A percentile compares a stretch with the other conserved stretches of the same genome.
These are phyloP conservation scores for Drosophila mauritiana DNA, from an alignment of 1,140 invertebrate species.

Conservation along the genomic window DNA sequence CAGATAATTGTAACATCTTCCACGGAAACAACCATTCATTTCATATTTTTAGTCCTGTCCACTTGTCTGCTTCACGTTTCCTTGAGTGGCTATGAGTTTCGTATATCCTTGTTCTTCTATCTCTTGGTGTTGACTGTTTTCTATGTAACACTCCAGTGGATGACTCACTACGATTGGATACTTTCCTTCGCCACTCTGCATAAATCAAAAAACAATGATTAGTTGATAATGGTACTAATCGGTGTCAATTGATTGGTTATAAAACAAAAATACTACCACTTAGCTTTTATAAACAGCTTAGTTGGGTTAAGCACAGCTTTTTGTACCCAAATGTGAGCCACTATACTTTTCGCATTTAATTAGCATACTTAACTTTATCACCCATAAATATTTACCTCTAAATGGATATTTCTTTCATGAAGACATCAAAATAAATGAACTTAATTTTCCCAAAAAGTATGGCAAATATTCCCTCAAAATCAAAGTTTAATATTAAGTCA, in stretches of 20 bases:
- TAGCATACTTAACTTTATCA: background rate
- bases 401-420: background rate
- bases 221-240: too few species aligned
- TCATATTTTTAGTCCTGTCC: constrained; percentile 15
- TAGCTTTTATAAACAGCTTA: too few species aligned
- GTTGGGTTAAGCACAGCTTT: too few species aligned
- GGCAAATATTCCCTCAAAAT: constrained; percentile 7
- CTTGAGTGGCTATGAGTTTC: constrained; percentile 54
- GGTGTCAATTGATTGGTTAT: too few species aligned
- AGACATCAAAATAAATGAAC: background rate
- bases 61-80: constrained; percentile 34
- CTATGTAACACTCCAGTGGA: constrained; percentile 15
- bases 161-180: constrained; percentile 1
- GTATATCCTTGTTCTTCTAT: constrained; percentile 44
- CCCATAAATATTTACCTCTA: too few species aligned
- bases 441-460: background rate
- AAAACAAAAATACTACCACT: too few species aligned
- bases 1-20: constrained; percentile 36
- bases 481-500: constrained; percentile 35
- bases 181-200: constrained; percentile 23
- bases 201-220: background rate
- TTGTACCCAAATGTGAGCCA: background rate
- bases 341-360: background rate
- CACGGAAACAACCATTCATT: constrained; percentile 12
- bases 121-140: background rate